phyloP scores from a whole-genome alignment of 2,888 invertebrate species.

The Pristionchus exspectatus region DNA sequence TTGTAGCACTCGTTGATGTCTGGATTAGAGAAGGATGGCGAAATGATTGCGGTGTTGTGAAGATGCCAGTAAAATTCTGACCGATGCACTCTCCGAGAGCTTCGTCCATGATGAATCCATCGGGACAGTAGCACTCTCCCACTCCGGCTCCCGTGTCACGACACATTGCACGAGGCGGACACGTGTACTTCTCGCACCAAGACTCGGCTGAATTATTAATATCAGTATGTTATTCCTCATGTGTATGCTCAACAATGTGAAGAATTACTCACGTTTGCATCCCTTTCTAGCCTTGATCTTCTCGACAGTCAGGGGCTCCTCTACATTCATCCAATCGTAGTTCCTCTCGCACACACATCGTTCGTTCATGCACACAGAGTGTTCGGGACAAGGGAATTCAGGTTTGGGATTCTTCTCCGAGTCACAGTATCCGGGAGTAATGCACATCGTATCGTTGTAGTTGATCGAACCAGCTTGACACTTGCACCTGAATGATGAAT shows the following conservation, averaged over 20 bases:
- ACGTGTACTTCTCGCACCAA: slow-evolving; percentile 48
- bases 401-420: background rate
- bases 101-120: slow-evolving; percentile 32
- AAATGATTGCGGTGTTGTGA: no score
- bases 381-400: slow-evolving; percentile 44
- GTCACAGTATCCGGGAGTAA: slow-evolving; percentile 49
- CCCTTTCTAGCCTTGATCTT: slow-evolving; percentile 51
- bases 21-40: background rate
- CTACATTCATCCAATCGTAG: slow-evolving; percentile 45
- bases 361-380: slow-evolving; percentile 28
- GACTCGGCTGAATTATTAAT: slow-evolving; percentile 4
- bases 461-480: slow-evolving; percentile 40
- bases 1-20: slow-evolving; percentile 73
- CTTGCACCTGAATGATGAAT: slow-evolving; percentile 20
- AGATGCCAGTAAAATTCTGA: background rate
- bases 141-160: slow-evolving; percentile 12
- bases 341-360: slow-evolving; percentile 42
- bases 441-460: slow-evolving; percentile 54
- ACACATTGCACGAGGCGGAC: slow-evolving; percentile 34
- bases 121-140: slow-evolving; percentile 48
- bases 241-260: background rate
- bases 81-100: slow-evolving; percentile 38
- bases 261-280: slow-evolving; percentile 48
- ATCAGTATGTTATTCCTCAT: no score
- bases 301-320: slow-evolving; percentile 48